Evolutionary conservation across 2,797 vertebrate genomes (phyloP).

Genomic region (Geotrypetes seraphini): DNA sequence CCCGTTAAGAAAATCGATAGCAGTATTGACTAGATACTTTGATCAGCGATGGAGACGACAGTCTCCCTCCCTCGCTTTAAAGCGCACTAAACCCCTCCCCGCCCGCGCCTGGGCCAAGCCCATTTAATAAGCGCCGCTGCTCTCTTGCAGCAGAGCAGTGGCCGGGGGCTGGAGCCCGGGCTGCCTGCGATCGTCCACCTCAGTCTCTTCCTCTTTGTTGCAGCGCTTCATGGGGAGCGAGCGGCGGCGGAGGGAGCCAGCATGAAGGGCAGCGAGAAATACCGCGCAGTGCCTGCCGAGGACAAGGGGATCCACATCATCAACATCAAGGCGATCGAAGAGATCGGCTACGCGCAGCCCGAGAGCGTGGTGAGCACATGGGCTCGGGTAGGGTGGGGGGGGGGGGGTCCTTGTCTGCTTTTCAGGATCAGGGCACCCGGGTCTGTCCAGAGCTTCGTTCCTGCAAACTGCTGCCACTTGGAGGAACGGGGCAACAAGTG

Average conservation of each 20-base stretch:
- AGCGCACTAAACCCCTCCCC: too few species aligned
- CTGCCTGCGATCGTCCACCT: not conserved
- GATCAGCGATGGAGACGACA: too few species aligned
- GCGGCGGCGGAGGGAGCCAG: slow-evolving; percentile 15
- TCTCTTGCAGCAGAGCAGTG: slow-evolving; percentile 23
- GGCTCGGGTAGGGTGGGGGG: not conserved
- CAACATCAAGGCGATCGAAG: slow-evolving; percentile 55
- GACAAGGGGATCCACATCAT: slow-evolving; percentile 69
- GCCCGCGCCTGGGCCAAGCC: not conserved
- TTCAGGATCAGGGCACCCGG: too few species aligned
- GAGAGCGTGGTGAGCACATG: slow-evolving; percentile 56
- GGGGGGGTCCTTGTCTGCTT: rapidly evolving
- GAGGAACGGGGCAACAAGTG: too few species aligned
- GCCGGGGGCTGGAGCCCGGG: slow-evolving; percentile 30
- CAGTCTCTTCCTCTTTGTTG: slow-evolving; percentile 16
- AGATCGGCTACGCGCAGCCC: slow-evolving; percentile 62
- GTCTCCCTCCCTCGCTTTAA: too few species aligned
- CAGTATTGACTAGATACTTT: too few species aligned
- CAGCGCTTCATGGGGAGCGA: slow-evolving; percentile 46
- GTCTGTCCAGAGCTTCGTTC: too few species aligned
- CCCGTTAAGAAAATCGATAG: too few species aligned
- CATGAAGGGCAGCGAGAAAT: slow-evolving; percentile 70
- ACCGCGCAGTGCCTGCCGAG: slow-evolving; percentile 61
- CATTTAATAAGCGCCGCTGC: too few species aligned
- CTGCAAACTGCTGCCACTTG: too few species aligned